phyloP scores from a whole-genome alignment of 2,888 invertebrate genomes.

The Copidosoma aretas region DNA sequence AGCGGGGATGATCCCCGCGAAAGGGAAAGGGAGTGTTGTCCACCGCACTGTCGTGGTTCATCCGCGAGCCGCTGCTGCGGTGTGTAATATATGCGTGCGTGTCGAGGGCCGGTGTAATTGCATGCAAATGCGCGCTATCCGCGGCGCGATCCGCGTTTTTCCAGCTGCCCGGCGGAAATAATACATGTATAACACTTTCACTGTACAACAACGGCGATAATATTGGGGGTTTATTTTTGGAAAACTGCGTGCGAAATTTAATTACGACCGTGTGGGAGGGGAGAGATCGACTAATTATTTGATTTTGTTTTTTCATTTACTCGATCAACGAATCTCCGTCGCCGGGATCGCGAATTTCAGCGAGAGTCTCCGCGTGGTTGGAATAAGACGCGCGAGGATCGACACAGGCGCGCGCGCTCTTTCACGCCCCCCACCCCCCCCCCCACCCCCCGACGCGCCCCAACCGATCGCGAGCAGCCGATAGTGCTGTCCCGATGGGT shows the following conservation, averaged over 20 bases:
- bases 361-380: too few relatives aligned
- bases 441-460: background rate
- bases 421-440: background rate
- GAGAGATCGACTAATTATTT: too few relatives aligned
- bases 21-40: slow-evolving; percentile 8
- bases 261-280: too few relatives aligned
- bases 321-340: too few relatives aligned
- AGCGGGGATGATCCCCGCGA: background rate
- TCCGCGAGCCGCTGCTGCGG: slow-evolving; percentile 34
- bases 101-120: slow-evolving; percentile 49
- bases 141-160: slow-evolving; percentile 54
- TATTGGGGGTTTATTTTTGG: slow-evolving; percentile 2
- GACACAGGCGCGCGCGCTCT: too few relatives aligned
- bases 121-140: slow-evolving; percentile 57
- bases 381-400: too few relatives aligned
- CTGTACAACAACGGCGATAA: slow-evolving; percentile 28
- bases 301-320: too few relatives aligned
- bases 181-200: slow-evolving; percentile 53
- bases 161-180: slow-evolving; percentile 27
- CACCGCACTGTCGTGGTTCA: too few relatives aligned
- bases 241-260: background rate
- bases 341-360: too few relatives aligned
- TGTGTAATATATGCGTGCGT: too few relatives aligned
- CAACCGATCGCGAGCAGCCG: too few relatives aligned
- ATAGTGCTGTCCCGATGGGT: background rate